Evolutionary conservation across 1,140 invertebrate genomes (phyloP).

Genomic region (Metaphire vulgaris): DNA sequence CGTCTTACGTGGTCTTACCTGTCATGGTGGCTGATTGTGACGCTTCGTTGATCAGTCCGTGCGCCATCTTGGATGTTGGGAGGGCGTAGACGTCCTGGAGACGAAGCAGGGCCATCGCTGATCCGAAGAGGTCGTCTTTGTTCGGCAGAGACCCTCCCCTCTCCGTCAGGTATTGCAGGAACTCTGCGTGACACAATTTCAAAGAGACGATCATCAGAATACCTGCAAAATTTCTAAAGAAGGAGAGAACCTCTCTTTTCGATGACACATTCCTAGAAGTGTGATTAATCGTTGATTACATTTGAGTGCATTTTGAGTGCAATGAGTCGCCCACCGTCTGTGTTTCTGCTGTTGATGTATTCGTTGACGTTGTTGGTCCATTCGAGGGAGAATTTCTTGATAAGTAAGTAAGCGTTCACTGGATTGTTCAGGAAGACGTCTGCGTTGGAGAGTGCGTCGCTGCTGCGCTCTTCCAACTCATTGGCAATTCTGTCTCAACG

Average conservation of each 20-base stretch:
- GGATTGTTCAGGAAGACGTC: slow-evolving; percentile 84
- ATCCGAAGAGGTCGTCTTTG: slow-evolving; percentile 71
- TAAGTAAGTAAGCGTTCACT: slow-evolving; percentile 90
- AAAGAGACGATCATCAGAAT: too few relatives aligned
- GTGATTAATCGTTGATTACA: too few relatives aligned
- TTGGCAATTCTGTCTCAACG: slow-evolving; percentile 43
- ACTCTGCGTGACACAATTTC: neutral
- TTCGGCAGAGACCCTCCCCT: slow-evolving; percentile 38
- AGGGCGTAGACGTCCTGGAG: slow-evolving; percentile 89
- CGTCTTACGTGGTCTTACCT: too few relatives aligned
- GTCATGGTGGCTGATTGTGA: slow-evolving; percentile 36
- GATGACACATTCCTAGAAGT: too few relatives aligned
- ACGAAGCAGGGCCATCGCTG: slow-evolving; percentile 79
- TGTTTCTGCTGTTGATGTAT: slow-evolving; percentile 34
- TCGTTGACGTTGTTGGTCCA: slow-evolving; percentile 46
- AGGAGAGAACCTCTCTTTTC: too few relatives aligned
- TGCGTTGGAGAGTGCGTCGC: slow-evolving; percentile 68
- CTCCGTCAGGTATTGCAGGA: neutral
- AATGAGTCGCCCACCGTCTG: slow-evolving; percentile 61
- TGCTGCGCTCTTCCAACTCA: slow-evolving; percentile 62
- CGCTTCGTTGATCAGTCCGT: slow-evolving; percentile 76
- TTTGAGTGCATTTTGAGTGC: too few relatives aligned
- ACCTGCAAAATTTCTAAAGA: too few relatives aligned
- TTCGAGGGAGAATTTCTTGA: slow-evolving; percentile 87
- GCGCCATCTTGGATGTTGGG: slow-evolving; percentile 74